These are phyloP conservation scores for Sebastes oblongus DNA, from an alignment of 2,797 vertebrate species.

Conservation along the genomic window DNA sequence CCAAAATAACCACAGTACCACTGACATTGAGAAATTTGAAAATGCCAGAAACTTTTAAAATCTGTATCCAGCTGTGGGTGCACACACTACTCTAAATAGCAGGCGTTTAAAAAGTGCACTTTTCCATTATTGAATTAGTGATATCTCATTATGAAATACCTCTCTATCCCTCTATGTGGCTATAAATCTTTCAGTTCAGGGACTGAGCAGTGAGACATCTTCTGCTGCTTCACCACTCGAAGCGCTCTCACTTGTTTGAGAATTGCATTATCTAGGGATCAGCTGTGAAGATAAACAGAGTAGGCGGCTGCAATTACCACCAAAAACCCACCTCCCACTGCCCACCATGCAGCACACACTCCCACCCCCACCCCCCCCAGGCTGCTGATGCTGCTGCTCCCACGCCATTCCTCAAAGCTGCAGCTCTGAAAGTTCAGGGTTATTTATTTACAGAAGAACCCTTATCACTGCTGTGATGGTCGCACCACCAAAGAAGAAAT, in stretches of 20 bases:
- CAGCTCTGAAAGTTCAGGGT: conserved; percentile 50
- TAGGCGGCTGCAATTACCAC: conserved; percentile 71
- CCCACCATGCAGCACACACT: not conserved
- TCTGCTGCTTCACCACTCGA: conserved; percentile 44
- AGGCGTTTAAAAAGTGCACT: not conserved
- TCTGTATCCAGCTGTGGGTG: not conserved
- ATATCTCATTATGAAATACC: conserved; percentile 30
- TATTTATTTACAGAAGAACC: conserved; percentile 66
- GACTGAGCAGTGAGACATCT: conserved; percentile 28
- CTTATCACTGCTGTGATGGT: conserved; percentile 33
- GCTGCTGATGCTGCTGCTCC: conserved; percentile 23
- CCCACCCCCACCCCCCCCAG: conserved; percentile 33
- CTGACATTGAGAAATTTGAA: not conserved
- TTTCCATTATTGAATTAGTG: conserved; percentile 22
- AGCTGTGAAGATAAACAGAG: conserved; percentile 73
- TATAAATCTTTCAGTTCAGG: conserved; percentile 49
- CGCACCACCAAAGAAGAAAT: conserved; percentile 49
- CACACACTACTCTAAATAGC: not conserved
- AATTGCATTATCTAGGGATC: conserved; percentile 72
- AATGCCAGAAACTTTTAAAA: not conserved
- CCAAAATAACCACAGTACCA: not conserved
- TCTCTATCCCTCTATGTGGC: not conserved
- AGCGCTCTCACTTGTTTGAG: conserved; percentile 64
- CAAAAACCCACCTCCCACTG: conserved; percentile 40
- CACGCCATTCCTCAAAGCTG: conserved; percentile 57